Percentiles rank a stretch among this genome's conserved stretches.
Conservation (phyloP, 2,797 vertebrate species). For the Chloroceryle inda region DNA sequence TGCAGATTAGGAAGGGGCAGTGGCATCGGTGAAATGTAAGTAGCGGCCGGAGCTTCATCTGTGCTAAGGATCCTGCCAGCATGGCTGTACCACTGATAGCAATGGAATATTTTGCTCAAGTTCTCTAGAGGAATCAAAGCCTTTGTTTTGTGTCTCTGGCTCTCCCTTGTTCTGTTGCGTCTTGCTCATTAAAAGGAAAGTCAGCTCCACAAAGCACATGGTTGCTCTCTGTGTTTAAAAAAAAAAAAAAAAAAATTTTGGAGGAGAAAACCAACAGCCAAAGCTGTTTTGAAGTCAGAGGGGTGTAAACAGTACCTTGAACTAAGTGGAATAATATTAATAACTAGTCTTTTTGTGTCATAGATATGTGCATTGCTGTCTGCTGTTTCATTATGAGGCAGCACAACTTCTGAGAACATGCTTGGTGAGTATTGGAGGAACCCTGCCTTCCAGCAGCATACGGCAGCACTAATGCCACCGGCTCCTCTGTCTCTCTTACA, state of each 20-base stretch:
- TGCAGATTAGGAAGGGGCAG: neutral
- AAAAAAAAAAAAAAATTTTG: neutral
- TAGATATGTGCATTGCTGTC: neutral
- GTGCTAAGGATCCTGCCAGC: conserved; percentile 26
- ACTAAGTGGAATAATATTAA: neutral
- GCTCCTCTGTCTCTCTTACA: neutral
- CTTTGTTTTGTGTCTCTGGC: conserved; percentile 42
- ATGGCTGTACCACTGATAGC: conserved; percentile 64
- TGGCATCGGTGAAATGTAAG: neutral
- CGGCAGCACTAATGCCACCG: neutral
- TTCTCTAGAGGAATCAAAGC: conserved; percentile 70
- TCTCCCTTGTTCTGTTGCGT: conserved; percentile 12
- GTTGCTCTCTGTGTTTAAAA: neutral
- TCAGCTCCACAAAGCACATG: conserved; percentile 2
- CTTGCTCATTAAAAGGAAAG: neutral
- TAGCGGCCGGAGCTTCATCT: conserved; percentile 1
- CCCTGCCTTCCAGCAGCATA: neutral
- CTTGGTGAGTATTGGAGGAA: conserved; percentile 9
- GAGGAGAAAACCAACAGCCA: neutral
- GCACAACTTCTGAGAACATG: neutral
- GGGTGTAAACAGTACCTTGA: conserved; percentile 39
- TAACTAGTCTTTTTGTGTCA: neutral
- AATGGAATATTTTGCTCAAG: conserved; percentile 70
- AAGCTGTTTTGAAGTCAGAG: conserved; percentile 39
- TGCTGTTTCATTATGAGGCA: conserved; percentile 34